Conservation (phyloP, 2,113 vertebrate genomes). For the Rhea americana region DNA sequence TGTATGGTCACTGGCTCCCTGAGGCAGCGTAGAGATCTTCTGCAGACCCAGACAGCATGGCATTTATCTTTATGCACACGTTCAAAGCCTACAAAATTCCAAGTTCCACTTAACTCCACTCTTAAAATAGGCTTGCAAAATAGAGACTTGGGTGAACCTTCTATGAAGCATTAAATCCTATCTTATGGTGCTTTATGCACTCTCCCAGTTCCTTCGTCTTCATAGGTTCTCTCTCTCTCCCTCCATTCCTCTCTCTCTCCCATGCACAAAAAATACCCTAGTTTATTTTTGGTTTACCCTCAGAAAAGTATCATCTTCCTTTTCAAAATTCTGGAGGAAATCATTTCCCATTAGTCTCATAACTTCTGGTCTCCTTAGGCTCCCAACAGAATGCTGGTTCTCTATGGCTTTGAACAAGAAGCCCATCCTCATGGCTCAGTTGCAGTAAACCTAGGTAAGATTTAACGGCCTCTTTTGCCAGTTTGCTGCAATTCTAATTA, state of each 20-base stretch:
- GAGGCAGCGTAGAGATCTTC: not conserved
- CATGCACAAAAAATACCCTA: too few relatives aligned
- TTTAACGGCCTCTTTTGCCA: not conserved
- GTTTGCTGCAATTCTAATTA: not conserved
- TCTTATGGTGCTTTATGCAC: not conserved
- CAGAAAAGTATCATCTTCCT: not conserved
- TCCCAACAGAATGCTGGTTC: fast-evolving
- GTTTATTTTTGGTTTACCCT: not conserved
- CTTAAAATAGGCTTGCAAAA: not conserved
- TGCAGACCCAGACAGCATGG: not conserved
- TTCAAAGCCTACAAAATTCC: not conserved
- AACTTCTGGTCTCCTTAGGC: not conserved
- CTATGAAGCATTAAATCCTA: not conserved
- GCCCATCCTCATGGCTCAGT: fast-evolving
- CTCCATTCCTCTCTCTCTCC: too few relatives aligned
- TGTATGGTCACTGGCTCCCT: not conserved
- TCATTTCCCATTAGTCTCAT: not conserved
- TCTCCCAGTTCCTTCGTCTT: not conserved
- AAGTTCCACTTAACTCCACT: not conserved
- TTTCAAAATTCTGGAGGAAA: not conserved
- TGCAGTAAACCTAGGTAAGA: not conserved
- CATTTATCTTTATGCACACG: not conserved
- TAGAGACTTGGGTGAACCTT: not conserved
- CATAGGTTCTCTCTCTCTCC: not conserved
- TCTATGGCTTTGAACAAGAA: not conserved